Percentiles rank a stretch among this genome's conserved stretches.
These are phyloP conservation scores for Meliscaeva auricollis DNA, from an alignment of 2,888 invertebrate genomes.

Conservation along the genomic window DNA sequence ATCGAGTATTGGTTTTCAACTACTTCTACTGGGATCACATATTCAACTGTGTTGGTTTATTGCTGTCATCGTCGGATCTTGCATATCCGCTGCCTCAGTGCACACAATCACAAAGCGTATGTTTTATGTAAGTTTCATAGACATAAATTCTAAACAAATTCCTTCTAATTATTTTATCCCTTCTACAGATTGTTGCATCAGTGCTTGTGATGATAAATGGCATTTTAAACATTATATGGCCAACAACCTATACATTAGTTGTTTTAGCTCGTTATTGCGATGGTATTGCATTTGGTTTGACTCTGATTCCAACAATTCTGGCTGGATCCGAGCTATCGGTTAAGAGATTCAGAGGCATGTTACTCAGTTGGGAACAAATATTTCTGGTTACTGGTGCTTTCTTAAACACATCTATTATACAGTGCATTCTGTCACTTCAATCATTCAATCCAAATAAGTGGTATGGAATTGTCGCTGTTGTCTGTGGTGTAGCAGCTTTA, in stretches of 20 bases:
- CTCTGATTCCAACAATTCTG: slow-evolving; percentile 78
- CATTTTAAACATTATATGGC: slow-evolving; percentile 78
- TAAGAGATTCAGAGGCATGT: slow-evolving; percentile 77
- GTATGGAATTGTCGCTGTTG: slow-evolving; percentile 78
- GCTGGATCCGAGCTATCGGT: slow-evolving; percentile 78
- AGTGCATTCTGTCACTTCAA: too few species aligned
- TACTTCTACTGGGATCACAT: slow-evolving; percentile 42
- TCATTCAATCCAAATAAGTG: slow-evolving; percentile 78
- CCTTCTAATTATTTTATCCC: neutral
- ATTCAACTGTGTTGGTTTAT: slow-evolving; percentile 80
- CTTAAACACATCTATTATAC: too few species aligned
- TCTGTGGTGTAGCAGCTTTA: slow-evolving; percentile 77
- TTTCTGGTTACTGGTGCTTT: slow-evolving; percentile 50
- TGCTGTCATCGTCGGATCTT: slow-evolving; percentile 79
- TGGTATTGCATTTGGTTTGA: slow-evolving; percentile 79
- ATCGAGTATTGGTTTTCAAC: slow-evolving; percentile 78
- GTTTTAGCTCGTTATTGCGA: slow-evolving; percentile 79
- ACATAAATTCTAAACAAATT: too few species aligned
- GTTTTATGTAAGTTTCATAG: slow-evolving; percentile 39
- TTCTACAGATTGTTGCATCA: slow-evolving; percentile 14
- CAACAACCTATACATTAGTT: slow-evolving; percentile 64
- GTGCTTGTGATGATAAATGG: slow-evolving; percentile 77
- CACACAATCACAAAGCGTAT: slow-evolving; percentile 57
- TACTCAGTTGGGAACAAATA: slow-evolving; percentile 77
- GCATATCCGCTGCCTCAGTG: slow-evolving; percentile 76